A percentile compares a stretch with the other conserved stretches of the same genome.
Conservation (phyloP, 2,113 vertebrate species). For the Syngnathus scovelli region DNA sequence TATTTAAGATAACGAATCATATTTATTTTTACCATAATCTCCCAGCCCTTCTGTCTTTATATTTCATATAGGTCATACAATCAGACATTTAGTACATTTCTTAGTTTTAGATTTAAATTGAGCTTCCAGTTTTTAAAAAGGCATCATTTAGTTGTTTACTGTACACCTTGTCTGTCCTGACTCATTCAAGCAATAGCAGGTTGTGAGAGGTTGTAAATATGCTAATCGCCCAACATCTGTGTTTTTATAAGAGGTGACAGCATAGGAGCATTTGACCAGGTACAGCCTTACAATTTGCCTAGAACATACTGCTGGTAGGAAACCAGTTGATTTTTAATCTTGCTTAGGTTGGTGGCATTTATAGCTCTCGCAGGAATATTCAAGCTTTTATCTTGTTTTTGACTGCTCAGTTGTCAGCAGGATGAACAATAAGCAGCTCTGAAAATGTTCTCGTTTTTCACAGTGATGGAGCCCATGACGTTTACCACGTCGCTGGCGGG, state of each 20-base stretch:
- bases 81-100: neutral
- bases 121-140: neutral
- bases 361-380: neutral
- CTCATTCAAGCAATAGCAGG: conserved; percentile 39
- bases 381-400: neutral
- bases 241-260: conserved; percentile 51
- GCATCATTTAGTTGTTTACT: conserved; percentile 3
- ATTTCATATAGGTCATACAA: neutral
- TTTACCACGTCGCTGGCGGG: conserved; percentile 78
- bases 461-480: conserved; percentile 78
- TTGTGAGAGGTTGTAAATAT: conserved; percentile 55
- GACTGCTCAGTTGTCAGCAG: neutral
- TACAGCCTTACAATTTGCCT: neutral
- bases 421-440: neutral
- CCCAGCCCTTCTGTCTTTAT: neutral
- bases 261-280: conserved; percentile 3
- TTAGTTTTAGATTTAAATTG: neutral
- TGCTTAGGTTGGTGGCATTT: neutral
- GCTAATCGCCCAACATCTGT: conserved; percentile 57
- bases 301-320: neutral
- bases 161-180: conserved; percentile 15
- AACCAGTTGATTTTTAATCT: neutral
- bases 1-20: too few species aligned
- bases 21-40: too few species aligned
- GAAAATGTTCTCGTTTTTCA: neutral